These are phyloP conservation scores for Forbesichthys papilliferus DNA, from an alignment of 2,113 vertebrate genomes.

Conservation along the genomic window DNA sequence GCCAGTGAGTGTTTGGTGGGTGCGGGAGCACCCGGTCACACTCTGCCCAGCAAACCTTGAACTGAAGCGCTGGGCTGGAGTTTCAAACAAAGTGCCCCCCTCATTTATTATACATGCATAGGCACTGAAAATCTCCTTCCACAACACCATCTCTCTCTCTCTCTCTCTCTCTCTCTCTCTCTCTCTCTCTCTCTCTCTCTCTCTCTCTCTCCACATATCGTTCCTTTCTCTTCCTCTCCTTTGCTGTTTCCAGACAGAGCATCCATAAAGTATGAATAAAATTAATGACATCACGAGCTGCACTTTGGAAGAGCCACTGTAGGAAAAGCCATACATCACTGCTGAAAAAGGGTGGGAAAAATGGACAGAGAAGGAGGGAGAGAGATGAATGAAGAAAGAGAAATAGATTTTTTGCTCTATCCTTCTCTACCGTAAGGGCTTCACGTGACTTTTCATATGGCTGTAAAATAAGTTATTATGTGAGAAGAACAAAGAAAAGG, in stretches of 20 bases:
- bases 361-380: slow-evolving; percentile 43
- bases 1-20: slow-evolving; percentile 57
- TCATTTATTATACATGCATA: slow-evolving; percentile 85
- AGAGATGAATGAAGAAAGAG: slow-evolving; percentile 9
- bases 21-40: slow-evolving; percentile 69
- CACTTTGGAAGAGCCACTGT: slow-evolving; percentile 79
- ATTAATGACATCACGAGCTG: slow-evolving; percentile 82
- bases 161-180: slow-evolving; percentile 39
- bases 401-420: slow-evolving; percentile 30
- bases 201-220: slow-evolving; percentile 41
- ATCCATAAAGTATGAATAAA: slow-evolving; percentile 82
- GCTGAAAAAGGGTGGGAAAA: slow-evolving; percentile 35
- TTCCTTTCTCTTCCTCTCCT: slow-evolving; percentile 40
- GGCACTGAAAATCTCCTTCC: slow-evolving; percentile 79
- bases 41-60: slow-evolving; percentile 77
- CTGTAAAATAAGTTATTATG: slow-evolving; percentile 19
- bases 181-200: slow-evolving; percentile 41
- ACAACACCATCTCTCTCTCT: slow-evolving; percentile 66
- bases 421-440: slow-evolving; percentile 22
- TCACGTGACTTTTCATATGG: slow-evolving; percentile 21
- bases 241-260: slow-evolving; percentile 72
- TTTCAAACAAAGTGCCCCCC: slow-evolving; percentile 80
- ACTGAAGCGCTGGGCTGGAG: slow-evolving; percentile 67
- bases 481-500: slow-evolving; percentile 8
- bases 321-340: slow-evolving; percentile 77